A percentile compares a stretch with the other conserved stretches of the same genome.
These are phyloP conservation scores for Blennius ocellaris DNA, from an alignment of 2,113 vertebrate species.

Conservation along the genomic window DNA sequence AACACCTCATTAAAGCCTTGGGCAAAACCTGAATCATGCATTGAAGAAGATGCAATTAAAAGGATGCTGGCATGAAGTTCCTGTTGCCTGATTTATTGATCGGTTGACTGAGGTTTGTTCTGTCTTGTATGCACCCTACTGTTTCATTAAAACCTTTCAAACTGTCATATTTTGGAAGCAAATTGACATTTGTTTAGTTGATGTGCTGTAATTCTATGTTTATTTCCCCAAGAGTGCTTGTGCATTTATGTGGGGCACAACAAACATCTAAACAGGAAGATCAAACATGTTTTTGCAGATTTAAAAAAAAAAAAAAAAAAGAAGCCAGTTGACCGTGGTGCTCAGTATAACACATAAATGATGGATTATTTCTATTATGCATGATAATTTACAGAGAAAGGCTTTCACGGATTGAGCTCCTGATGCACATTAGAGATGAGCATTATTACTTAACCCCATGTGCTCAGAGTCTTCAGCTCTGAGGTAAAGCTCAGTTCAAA, in stretches of 20 bases:
- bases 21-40: constrained; percentile 61
- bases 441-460: background rate
- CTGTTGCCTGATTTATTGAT: constrained; percentile 71
- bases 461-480: background rate
- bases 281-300: background rate
- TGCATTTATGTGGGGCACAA: background rate
- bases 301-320: background rate
- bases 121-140: constrained; percentile 28
- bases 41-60: constrained; percentile 73
- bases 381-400: background rate
- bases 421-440: background rate
- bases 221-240: background rate
- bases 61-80: constrained; percentile 58
- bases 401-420: background rate
- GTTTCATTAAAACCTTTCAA: constrained; percentile 24
- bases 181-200: constrained; percentile 14
- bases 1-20: constrained; percentile 74
- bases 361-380: constrained; percentile 16
- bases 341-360: background rate
- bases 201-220: background rate
- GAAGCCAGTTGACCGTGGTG: background rate
- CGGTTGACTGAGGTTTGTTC: constrained; percentile 50
- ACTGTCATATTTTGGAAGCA: constrained; percentile 10
- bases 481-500: background rate
- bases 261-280: constrained; percentile 9